Evolutionary conservation across 2,113 vertebrate species (phyloP).

Genomic region (Loxodonta africana): DNA sequence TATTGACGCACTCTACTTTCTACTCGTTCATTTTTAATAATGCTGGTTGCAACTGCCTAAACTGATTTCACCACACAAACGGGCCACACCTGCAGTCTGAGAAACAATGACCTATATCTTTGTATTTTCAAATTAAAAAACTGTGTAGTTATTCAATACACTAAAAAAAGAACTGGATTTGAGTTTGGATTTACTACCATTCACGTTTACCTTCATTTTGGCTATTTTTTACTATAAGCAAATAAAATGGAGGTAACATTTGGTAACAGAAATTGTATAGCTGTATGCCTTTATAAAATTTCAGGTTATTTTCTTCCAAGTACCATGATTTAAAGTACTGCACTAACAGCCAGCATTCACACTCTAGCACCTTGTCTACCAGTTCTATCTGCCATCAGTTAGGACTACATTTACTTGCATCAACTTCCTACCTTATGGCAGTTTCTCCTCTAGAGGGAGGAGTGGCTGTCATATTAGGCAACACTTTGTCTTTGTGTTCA

Average conservation of each 20-base stretch:
- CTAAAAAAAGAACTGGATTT: neutral
- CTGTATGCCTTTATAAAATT: conserved; percentile 2
- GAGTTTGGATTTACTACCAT: conserved; percentile 16
- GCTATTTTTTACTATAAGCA: conserved; percentile 39
- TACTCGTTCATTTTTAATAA: conserved; percentile 26
- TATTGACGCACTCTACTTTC: neutral
- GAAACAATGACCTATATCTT: neutral
- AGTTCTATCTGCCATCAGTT: neutral
- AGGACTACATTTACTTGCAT: neutral
- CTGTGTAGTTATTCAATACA: neutral
- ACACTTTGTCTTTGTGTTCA: neutral
- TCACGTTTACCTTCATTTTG: conserved; percentile 35
- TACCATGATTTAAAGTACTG: conserved; percentile 33
- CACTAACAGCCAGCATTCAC: conserved; percentile 26
- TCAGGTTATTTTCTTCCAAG: conserved; percentile 33
- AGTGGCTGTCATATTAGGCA: neutral
- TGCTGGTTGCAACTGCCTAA: neutral
- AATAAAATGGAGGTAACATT: conserved; percentile 2
- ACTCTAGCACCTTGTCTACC: neutral
- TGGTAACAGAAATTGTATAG: conserved; percentile 10
- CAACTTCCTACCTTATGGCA: neutral
- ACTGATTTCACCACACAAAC: conserved; percentile 12
- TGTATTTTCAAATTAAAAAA: conserved; percentile 46
- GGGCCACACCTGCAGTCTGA: neutral
- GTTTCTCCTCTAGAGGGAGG: neutral